Evolutionary conservation across 1,140 invertebrate genomes (phyloP).

Genomic region (Chlorops oryzae): DNA sequence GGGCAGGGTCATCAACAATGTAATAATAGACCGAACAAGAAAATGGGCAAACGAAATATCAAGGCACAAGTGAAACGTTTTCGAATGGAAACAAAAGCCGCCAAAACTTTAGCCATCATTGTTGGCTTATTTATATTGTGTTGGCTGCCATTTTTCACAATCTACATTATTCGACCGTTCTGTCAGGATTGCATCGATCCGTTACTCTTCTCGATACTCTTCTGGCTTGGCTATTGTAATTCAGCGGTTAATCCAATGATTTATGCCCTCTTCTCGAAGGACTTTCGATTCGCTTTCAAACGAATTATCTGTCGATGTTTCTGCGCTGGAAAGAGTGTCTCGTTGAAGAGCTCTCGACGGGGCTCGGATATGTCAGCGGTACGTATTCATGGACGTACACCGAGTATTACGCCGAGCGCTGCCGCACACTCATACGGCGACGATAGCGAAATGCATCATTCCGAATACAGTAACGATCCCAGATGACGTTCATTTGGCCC

Average conservation of each 20-base stretch:
- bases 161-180: slow-evolving; percentile 77
- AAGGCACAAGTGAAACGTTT: slow-evolving; percentile 57
- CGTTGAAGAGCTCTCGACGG: slow-evolving; percentile 48
- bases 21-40: slow-evolving; percentile 52
- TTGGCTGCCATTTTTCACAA: slow-evolving; percentile 84
- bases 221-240: slow-evolving; percentile 91
- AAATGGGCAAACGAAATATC: slow-evolving; percentile 55
- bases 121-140: slow-evolving; percentile 88
- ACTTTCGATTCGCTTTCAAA: slow-evolving; percentile 80
- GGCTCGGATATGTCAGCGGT: slow-evolving; percentile 63
- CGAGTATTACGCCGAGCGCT: slow-evolving; percentile 50
- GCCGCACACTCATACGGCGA: slow-evolving; percentile 49
- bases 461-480: slow-evolving; percentile 48
- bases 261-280: slow-evolving; percentile 78
- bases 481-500: slow-evolving; percentile 53
- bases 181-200: slow-evolving; percentile 59
- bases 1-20: slow-evolving; percentile 26
- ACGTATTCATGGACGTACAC: slow-evolving; percentile 49
- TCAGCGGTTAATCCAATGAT: slow-evolving; percentile 84
- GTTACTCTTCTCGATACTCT: slow-evolving; percentile 72
- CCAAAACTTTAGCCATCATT: slow-evolving; percentile 84
- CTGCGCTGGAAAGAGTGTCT: slow-evolving; percentile 38
- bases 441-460: slow-evolving; percentile 51
- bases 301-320: slow-evolving; percentile 60
- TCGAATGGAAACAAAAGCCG: slow-evolving; percentile 76